Evolutionary conservation across 2,113 vertebrate species (phyloP), one percentile per base, ranked within the genome.

Genomic region (Epinephelus lanceolatus): DNA sequence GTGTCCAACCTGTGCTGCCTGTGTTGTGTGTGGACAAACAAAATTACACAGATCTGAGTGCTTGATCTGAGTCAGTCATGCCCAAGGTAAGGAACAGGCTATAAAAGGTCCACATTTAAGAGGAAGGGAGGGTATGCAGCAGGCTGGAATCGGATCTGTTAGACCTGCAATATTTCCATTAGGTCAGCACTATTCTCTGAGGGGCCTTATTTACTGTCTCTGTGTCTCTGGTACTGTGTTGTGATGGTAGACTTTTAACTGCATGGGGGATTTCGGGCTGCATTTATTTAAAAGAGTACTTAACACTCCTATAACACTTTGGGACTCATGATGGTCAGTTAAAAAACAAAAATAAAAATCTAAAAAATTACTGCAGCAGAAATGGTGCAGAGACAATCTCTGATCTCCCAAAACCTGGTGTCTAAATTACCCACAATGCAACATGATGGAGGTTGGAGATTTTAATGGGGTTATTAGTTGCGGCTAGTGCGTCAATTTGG

Each of bases 1-100:
- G 69, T 61, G 57, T 56, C 55, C 25, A 68, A 68, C 47, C 65
- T 71, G 57, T 21, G 56, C 33, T 78, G 56, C 21, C 62, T 59
- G 51, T n/a, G 47, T 14, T 77, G 30, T 53, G 6, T 55, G 19
- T 49, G 12, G 18, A 61, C 23, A 67, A 25, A 69, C 57, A 56
- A 53, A 55, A 56, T 42, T 47, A 53, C 4, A 61, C 72, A 33
- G 61, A 55, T 33, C 10, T 37, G 25, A 37, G 40, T 15, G 65
- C 3, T 27, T 45, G 18, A 51, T 56, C 19, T 47, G 33, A 37
- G 11, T 7, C 40, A 71, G 67, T 65, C n/a, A 19, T 21, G 27
- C 49, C 33, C 45, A 55, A 47, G 30, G 25, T 37, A 49, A 67
- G 53, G 17, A 56, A 76, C 0, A 49, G 14, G 53, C 30, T 49